Conservation (phyloP, 2,888 invertebrate genomes). For the Reticulitermes lucifugus region DNA sequence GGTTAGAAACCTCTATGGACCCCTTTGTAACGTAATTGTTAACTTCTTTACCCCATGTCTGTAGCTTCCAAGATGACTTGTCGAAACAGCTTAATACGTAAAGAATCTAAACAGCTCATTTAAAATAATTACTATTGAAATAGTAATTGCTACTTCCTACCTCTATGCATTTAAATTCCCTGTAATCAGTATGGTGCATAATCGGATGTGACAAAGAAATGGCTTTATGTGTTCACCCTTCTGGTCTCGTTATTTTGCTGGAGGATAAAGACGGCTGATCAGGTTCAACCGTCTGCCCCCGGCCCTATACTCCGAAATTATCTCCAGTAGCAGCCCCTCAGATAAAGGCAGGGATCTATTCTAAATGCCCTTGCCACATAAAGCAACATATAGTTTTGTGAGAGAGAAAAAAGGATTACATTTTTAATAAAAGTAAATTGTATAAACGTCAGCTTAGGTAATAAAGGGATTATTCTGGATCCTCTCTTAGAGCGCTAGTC, state of each 20-base stretch:
- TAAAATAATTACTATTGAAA: slow-evolving; percentile 1
- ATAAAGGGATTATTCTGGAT: background rate
- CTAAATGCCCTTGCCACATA: background rate
- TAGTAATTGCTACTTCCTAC: background rate
- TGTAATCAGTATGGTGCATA: background rate
- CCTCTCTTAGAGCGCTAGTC: background rate
- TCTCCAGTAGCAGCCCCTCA: background rate
- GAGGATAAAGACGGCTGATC: background rate
- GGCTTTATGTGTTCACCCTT: background rate
- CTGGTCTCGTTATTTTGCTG: background rate
- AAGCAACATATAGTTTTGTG: background rate
- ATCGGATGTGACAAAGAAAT: background rate
- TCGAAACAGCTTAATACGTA: background rate
- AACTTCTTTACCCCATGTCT: background rate
- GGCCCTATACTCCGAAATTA: background rate
- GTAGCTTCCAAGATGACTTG: background rate
- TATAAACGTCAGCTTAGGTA: slow-evolving; percentile 5
- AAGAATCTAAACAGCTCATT: background rate
- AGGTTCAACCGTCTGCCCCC: background rate
- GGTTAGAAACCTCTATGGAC: background rate
- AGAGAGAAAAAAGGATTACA: background rate
- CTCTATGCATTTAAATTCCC: background rate
- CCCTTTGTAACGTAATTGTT: background rate
- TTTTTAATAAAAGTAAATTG: background rate
- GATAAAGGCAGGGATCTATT: background rate